A percentile compares a stretch with the other conserved stretches of the same genome.
phyloP scores from a whole-genome alignment of 2,797 vertebrate species.

The Jordanella pulchra region DNA sequence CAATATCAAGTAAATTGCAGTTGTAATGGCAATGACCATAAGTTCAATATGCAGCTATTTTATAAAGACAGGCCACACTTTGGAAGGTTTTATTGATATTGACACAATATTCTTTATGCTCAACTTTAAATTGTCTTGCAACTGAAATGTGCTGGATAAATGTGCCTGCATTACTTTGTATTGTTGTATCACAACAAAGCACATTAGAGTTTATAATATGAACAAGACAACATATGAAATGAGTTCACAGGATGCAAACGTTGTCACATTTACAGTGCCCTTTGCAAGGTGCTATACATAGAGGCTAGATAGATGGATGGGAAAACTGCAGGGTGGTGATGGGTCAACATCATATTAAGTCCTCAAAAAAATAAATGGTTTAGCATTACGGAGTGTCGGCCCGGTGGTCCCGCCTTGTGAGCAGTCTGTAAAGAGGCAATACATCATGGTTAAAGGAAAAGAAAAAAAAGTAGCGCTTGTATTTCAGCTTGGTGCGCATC shows the following conservation, averaged over 20 bases:
- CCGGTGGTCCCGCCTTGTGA: constrained; percentile 56
- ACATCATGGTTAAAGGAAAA: constrained; percentile 58
- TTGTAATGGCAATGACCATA: background rate
- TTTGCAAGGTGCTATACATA: constrained; percentile 31
- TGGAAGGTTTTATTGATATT: too few relatives aligned
- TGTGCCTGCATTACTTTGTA: background rate
- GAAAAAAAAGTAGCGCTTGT: constrained; percentile 51
- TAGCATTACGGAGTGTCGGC: constrained; percentile 59
- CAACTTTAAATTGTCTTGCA: too few relatives aligned
- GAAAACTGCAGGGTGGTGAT: constrained; percentile 36
- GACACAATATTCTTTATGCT: too few relatives aligned
- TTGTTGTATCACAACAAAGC: background rate
- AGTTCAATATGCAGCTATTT: too few relatives aligned
- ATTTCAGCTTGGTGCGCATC: constrained; percentile 68
- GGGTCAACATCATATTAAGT: constrained; percentile 71
- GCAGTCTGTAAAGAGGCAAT: constrained; percentile 65
- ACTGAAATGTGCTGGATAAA: too few relatives aligned
- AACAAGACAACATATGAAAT: background rate
- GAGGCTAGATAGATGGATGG: constrained; percentile 56
- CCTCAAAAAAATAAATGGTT: constrained; percentile 66
- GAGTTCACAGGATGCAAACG: background rate
- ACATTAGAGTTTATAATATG: background rate
- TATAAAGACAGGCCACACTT: too few relatives aligned
- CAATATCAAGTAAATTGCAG: background rate
- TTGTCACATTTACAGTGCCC: constrained; percentile 1